Base-by-base conservation (phyloP, 2,888 invertebrate species). In the Zaprionus obscuricornis region DNA sequence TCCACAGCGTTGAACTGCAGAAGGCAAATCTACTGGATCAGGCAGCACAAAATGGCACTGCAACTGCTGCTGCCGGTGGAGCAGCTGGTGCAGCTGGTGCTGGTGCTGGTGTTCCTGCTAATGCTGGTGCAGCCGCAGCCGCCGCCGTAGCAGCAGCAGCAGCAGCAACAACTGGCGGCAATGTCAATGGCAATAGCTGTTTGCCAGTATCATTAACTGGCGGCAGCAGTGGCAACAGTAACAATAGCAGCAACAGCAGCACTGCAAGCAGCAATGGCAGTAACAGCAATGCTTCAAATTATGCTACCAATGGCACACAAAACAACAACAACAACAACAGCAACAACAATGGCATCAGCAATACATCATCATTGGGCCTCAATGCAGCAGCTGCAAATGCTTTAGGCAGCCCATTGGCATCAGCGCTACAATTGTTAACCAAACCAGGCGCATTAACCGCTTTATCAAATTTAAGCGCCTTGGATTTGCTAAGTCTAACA, bases 1-100 rank as follows among this genome's bases (percentile, higher is more conserved):
- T 78, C 75, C 82, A 78, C 78, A 97, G 97, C 95, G 97, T 97
- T 94, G 97, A 97, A 94, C 96, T 97, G 92, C 97, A 97, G 95
- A 97, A 97, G 96, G 97, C 96, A 93, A 97, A 97, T 93, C 95
- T 97, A 68, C 89, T 89, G 87, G 90, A 90, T 85, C 89, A 76
- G 71, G 84, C 71, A 60, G 63, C 67, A 57, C 74, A 81, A 33
- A 77, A 81, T 40, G 77, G 77, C 64, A 81, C 67, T 60, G 71
- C 69, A 26, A 66, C 62, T 36, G 66, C 68, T 36, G 51, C 50
- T 17, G 52, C 39, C 39, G 60, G 34, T 37, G 58, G 39, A 33
- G 65, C 33, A 46, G 57, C 56, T 29, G 72, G 46, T 52, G 57
- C 62, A 29, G 39, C 49, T 39, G 62, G 56, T 26, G 52, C 14